A percentile compares a stretch with the other conserved stretches of the same genome.
These are phyloP conservation scores for Drosophila saltans DNA, from an alignment of 1,140 invertebrate genomes.

Conservation along the genomic window DNA sequence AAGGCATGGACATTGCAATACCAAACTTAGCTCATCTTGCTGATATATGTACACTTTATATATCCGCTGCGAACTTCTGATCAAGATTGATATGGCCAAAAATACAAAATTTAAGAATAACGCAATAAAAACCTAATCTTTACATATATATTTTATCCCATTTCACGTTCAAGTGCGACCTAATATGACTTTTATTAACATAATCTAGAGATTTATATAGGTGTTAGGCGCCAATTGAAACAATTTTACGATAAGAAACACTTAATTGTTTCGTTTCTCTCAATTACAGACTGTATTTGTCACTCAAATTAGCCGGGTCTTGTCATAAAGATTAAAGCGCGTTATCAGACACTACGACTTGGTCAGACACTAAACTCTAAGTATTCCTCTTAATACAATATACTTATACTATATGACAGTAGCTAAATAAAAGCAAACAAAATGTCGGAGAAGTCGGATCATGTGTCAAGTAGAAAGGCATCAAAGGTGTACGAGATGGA, in stretches of 20 bases:
- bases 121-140: conserved; percentile 20
- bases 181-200: conserved; percentile 31
- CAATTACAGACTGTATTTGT: conserved; percentile 35
- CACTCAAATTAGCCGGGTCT: conserved; percentile 13
- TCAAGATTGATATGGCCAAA: too few relatives aligned
- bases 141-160: neutral
- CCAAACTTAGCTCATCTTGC: too few relatives aligned
- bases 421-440: conserved; percentile 16
- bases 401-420: conserved; percentile 4
- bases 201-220: conserved; percentile 39
- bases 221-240: conserved; percentile 19
- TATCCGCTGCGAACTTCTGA: too few relatives aligned
- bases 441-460: conserved; percentile 64
- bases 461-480: conserved; percentile 50
- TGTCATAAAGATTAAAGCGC: conserved; percentile 57
- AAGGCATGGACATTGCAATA: too few relatives aligned
- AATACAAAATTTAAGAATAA: too few relatives aligned
- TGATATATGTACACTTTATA: too few relatives aligned
- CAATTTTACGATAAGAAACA: conserved; percentile 20
- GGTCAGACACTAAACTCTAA: conserved; percentile 1
- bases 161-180: conserved; percentile 10
- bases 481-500: conserved; percentile 62
- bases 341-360: conserved; percentile 31
- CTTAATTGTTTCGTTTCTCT: neutral
- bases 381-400: conserved; percentile 12